Evolutionary conservation across 30 jellyfish, hydroid and myxozoan species (phyloP), one percentile per base, ranked within the genome.

Genomic region (Clytia hemisphaerica): DNA sequence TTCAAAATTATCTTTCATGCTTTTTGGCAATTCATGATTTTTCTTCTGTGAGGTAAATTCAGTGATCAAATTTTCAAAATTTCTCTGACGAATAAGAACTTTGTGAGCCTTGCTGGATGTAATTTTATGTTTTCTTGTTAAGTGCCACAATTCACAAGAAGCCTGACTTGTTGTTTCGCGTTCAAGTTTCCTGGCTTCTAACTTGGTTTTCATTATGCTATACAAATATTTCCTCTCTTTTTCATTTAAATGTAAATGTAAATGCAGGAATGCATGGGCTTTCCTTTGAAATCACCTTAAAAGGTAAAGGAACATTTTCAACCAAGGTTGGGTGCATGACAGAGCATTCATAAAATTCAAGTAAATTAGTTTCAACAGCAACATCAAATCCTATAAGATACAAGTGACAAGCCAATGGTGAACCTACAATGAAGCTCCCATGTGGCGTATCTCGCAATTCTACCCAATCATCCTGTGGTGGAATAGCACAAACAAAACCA

Each of bases 51-150:
- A 62, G 12, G 0, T 2, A 60, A 73, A 29, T 18, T 57, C 67
- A 24, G 29, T 0, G 31, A 66, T 68, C 18, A 73, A 48, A 9
- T 40, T 16, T 58, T 73, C 83, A 36, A 59, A 73, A 54, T 73
- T 60, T 48, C 48, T 61, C 42, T 60, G 36, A 26, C 85, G 67
- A 32, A 32, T 73, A 24, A 34, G 34, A n/a, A 73, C 53, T 73
- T 73, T 73, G 40, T 40, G 4, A 15, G 88, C 85, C 62, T 64
- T 64, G 61, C 40, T 61, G 31, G 84, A 75, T 24, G 83, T 75
- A 61, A 63, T 21, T 31, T 64, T 44, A n/a, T 35, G 19, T 62
- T 68, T 73, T 38, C 81, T 46, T 32, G 10, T 45, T 9, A 34
- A 50, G 12, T 24, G 66, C 85, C 85, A 73, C 49, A 40, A 2